phyloP scores from a whole-genome alignment of 2,113 vertebrate species.

The Nibea albiflora region DNA sequence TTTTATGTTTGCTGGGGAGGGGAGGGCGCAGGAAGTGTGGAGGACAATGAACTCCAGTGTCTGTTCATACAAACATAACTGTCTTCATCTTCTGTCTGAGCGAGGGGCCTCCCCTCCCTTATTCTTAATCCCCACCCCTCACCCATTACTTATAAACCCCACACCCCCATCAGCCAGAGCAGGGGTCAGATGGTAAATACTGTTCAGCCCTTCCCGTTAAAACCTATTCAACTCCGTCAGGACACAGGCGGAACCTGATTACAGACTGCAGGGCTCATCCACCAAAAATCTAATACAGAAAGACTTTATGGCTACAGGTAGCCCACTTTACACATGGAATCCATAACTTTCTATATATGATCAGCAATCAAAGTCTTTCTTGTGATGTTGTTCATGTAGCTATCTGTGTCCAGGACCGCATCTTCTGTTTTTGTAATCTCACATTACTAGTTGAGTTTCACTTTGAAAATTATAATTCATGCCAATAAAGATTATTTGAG shows the following conservation, averaged over 20 bases:
- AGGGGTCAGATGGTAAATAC: slow-evolving; percentile 76
- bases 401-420: not conserved
- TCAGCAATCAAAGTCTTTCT: not conserved
- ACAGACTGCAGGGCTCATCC: slow-evolving; percentile 2
- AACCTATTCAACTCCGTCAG: slow-evolving; percentile 65
- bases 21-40: slow-evolving; percentile 66
- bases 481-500: not conserved
- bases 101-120: slow-evolving; percentile 44
- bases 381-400: not conserved
- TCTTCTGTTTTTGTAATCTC: slow-evolving; percentile 15
- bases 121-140: slow-evolving; percentile 57
- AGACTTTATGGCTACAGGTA: slow-evolving; percentile 26
- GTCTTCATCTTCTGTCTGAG: slow-evolving; percentile 70
- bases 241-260: slow-evolving; percentile 33
- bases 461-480: not conserved
- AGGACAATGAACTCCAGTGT: slow-evolving; percentile 82
- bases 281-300: slow-evolving; percentile 10
- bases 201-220: slow-evolving; percentile 49
- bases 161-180: slow-evolving; percentile 41
- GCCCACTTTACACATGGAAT: slow-evolving; percentile 7
- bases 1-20: slow-evolving; percentile 63
- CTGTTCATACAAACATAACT: slow-evolving; percentile 74
- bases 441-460: not conserved
- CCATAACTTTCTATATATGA: not conserved
- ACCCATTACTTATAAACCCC: slow-evolving; percentile 49